Evolutionary conservation across 2,113 vertebrate genomes (phyloP), one percentile per base, ranked within the genome.

Genomic region (Gobio gobio): DNA sequence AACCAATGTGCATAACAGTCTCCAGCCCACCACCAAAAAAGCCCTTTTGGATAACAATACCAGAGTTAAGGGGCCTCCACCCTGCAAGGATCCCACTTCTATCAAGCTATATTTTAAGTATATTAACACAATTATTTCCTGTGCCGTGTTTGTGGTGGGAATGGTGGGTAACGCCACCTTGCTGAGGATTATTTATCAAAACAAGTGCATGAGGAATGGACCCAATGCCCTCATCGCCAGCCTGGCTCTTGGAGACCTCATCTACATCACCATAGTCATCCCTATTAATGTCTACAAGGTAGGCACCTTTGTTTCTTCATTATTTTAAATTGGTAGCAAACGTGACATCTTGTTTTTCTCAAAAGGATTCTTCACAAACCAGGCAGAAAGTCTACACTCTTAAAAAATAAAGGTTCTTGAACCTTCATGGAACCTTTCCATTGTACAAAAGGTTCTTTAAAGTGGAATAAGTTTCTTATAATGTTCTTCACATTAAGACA

Each of bases 191-290:
- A 99, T 99, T 92, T 99, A 98, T 92, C 95, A 98, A 92, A 97
- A 99, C 93, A 99, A 99, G 93, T 98, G 97, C 61, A 99, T 99
- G 98, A 96, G 98, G 94, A 99, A 99, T 4, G 98, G 98, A 85
- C 98, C 98, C 3, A 99, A 99, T 0, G 97, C 97, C 0, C 95
- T 99, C 89, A 99, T 99, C 84, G 97, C 97, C 90, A 99, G 98
- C 70, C 94, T 99, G 91, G 98, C 98, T 0, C 93, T 99, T 8
- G 98, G 98, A 75, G 98, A 99, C 94, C 96, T 99, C 45, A 97
- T 99, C 91, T 98, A 99, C 88, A 98, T 99, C 83, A 94, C 95
- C 91, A 97, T 97, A 82, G 97, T 94, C 54, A 97, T 99, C 88
- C 98, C 98, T 82, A 97, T 99, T 93, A 96, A 91, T 9, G 94